These are phyloP conservation scores for Stegophylla sp. DNA, from an alignment of 2,888 invertebrate species.

Conservation along the genomic window DNA sequence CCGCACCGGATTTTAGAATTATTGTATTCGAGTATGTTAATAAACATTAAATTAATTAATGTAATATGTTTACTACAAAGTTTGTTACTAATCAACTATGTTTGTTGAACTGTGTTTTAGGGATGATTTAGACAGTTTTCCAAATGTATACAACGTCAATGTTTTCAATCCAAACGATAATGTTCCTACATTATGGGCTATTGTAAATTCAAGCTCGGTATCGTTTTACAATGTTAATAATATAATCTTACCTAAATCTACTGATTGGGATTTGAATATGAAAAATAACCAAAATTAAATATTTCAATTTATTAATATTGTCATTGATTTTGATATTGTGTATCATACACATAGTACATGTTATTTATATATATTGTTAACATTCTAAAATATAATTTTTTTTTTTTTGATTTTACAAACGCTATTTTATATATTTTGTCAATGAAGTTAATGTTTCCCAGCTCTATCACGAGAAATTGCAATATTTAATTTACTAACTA, in stretches of 20 bases:
- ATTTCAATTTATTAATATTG: not conserved
- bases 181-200: constrained; percentile 66
- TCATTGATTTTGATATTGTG: not conserved
- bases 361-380: too few relatives aligned
- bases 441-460: too few relatives aligned
- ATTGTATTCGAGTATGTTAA: constrained; percentile 65
- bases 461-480: too few relatives aligned
- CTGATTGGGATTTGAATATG: constrained; percentile 22
- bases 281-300: not conserved
- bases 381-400: too few relatives aligned
- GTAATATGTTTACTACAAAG: not conserved
- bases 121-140: constrained; percentile 13
- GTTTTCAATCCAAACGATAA: constrained; percentile 62
- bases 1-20: constrained; percentile 67
- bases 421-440: too few relatives aligned
- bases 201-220: constrained; percentile 66
- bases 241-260: constrained; percentile 38
- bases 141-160: constrained; percentile 34
- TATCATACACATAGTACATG: too few relatives aligned
- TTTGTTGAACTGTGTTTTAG: constrained; percentile 7
- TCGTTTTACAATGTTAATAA: constrained; percentile 65
- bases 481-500: too few relatives aligned
- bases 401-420: too few relatives aligned
- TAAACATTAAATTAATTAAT: not conserved
- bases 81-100: not conserved